Conservation (phyloP, 2,888 invertebrate species). For the Phragmatobia fuliginosa region DNA sequence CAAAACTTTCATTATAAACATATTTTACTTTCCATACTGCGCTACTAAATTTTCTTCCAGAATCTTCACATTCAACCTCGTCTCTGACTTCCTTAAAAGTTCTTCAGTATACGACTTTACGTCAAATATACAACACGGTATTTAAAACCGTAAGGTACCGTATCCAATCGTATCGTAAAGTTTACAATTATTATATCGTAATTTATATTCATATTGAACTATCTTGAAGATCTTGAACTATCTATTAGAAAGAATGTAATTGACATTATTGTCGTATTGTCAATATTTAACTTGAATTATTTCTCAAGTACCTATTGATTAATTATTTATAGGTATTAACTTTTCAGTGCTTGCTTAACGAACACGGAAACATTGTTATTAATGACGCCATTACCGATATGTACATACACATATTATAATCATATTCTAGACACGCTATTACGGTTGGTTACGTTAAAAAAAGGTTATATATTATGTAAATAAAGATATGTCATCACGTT, state of each 20-base stretch:
- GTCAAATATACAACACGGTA: background rate
- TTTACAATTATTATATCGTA: background rate
- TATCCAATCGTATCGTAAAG: background rate
- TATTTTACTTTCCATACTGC: too few relatives aligned
- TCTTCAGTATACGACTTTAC: background rate
- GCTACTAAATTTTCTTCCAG: too few relatives aligned
- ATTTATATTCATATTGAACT: background rate
- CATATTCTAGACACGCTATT: background rate
- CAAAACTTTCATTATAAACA: too few relatives aligned
- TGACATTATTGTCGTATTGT: background rate
- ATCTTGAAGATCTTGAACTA: too few relatives aligned
- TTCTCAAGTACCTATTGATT: background rate
- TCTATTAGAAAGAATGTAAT: background rate
- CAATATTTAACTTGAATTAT: background rate
- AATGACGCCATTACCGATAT: background rate
- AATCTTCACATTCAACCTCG: too few relatives aligned
- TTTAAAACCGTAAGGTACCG: background rate
- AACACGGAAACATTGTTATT: background rate
- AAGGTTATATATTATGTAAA: background rate
- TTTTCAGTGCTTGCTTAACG: background rate
- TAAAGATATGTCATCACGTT: background rate
- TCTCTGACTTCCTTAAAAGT: too few relatives aligned
- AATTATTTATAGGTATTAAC: background rate
- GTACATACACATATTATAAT: background rate
- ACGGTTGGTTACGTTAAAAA: background rate